Conservation (phyloP, 92 coral and sea anemone species). For the Umimayanthus chanpuru region DNA sequence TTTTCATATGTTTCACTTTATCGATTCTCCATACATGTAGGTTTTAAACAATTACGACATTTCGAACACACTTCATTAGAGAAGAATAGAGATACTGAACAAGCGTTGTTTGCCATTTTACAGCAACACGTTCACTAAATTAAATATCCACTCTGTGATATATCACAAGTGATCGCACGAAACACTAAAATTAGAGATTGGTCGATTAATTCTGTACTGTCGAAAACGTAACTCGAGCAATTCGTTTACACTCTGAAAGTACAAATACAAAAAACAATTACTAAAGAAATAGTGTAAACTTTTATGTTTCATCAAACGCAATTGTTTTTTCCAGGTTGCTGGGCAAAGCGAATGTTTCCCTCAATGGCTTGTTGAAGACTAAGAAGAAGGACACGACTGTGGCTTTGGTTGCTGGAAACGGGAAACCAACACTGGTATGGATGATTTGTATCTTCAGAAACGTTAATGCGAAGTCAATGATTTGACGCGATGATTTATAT, state of each 20-base stretch:
- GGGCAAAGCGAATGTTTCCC: slow-evolving; percentile 33
- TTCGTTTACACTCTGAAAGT: no score
- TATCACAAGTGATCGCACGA: no score
- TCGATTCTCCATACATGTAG: background rate
- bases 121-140: background rate
- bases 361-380: slow-evolving; percentile 22
- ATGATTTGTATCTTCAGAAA: no score
- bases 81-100: background rate
- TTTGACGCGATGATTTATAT: background rate
- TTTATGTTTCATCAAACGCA: background rate
- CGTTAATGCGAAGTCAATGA: background rate
- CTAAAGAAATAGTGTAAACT: background rate
- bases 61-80: background rate
- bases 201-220: no score
- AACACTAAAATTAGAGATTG: no score
- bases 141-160: no score
- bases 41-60: background rate
- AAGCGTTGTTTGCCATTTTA: no score
- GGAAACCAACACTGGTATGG: slow-evolving; percentile 34
- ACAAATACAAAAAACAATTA: no score
- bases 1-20: no score
- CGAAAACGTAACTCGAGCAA: no score
- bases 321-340: slow-evolving; percentile 28
- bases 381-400: slow-evolving; percentile 39
- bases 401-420: slow-evolving; percentile 28